phyloP scores from a whole-genome alignment of 2,797 vertebrate genomes.

The Pseudochirops cupreus region DNA sequence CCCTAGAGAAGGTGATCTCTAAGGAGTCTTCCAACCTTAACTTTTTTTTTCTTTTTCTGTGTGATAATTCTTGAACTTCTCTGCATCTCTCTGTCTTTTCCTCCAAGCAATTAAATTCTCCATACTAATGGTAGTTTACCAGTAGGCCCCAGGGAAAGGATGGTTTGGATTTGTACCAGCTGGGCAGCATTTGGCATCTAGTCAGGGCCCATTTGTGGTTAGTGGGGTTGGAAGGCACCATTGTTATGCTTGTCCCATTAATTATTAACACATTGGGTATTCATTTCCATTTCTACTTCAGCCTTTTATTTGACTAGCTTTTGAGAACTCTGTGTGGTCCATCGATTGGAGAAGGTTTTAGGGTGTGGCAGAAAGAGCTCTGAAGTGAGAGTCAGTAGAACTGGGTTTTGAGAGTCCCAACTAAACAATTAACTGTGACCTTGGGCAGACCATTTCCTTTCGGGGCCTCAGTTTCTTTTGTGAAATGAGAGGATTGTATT shows the following conservation, averaged over 20 bases:
- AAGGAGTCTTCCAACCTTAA: neutral
- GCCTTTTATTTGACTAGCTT: conserved; percentile 9
- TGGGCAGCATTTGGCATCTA: neutral
- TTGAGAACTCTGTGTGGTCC: neutral
- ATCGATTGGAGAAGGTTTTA: neutral
- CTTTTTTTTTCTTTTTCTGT: neutral
- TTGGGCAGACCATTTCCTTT: neutral
- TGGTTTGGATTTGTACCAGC: neutral
- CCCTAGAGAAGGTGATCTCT: neutral
- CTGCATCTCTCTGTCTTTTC: neutral
- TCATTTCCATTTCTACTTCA: neutral
- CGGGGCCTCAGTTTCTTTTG: conserved; percentile 10
- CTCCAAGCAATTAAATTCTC: neutral
- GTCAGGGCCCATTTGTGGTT: neutral
- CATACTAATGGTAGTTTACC: neutral
- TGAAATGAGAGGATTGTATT: neutral
- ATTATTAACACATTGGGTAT: neutral
- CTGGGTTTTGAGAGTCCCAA: neutral
- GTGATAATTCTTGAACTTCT: neutral
- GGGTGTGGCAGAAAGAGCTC: conserved; percentile 6
- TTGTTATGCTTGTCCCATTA: conserved; percentile 8
- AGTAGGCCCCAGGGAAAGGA: neutral
- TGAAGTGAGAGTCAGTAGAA: neutral
- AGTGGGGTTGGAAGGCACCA: neutral
- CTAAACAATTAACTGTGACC: neutral